Conservation (phyloP, 2,797 vertebrate species). For the Brachyrhaphis roseni region DNA sequence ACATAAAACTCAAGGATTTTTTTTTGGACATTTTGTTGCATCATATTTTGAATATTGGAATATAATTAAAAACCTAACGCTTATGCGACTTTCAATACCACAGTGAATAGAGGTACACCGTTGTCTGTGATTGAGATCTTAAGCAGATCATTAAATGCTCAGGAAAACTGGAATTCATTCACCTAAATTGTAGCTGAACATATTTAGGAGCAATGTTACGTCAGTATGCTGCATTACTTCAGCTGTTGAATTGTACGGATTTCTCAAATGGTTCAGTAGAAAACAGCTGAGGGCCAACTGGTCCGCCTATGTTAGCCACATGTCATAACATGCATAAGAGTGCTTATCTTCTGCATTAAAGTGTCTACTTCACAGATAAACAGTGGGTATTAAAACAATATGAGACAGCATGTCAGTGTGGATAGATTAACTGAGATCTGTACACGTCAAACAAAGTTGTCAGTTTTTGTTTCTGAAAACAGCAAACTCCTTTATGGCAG, state of each 20-base stretch:
- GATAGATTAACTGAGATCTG: not conserved
- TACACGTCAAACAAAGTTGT: not conserved
- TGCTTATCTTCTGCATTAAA: not conserved
- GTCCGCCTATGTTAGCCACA: slow-evolving; percentile 7
- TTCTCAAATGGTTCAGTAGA: not conserved
- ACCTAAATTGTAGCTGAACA: not conserved
- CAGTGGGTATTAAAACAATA: not conserved
- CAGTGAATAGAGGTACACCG: not conserved
- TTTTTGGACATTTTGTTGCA: not conserved
- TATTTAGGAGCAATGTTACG: not conserved
- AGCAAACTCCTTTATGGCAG: not conserved
- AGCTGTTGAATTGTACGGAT: not conserved
- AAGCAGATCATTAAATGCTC: not conserved
- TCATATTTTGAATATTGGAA: not conserved
- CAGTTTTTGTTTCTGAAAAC: not conserved
- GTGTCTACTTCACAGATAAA: not conserved
- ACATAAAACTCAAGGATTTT: not conserved
- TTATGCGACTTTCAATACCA: not conserved
- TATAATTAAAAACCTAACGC: not conserved
- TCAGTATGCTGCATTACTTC: not conserved
- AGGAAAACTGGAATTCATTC: not conserved
- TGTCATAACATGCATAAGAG: not conserved
- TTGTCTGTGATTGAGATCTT: not conserved
- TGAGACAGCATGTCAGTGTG: not conserved
- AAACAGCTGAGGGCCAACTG: slow-evolving; percentile 63